These are phyloP conservation scores for Trichechus manatus DNA, from an alignment of 2,113 vertebrate species.

Conservation along the genomic window DNA sequence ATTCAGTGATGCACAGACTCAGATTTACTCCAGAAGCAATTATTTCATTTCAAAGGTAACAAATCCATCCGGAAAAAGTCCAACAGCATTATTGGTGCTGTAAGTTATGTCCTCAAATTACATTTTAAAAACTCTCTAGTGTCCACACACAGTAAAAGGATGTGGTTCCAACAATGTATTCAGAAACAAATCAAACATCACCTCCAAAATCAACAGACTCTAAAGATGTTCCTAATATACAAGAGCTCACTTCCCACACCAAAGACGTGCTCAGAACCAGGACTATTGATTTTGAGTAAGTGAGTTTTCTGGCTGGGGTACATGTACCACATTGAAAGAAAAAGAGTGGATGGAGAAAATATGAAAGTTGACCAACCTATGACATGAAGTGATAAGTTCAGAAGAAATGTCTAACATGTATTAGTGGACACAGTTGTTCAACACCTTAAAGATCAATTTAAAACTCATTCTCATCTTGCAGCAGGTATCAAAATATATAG, in stretches of 20 bases:
- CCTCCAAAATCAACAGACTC: constrained; percentile 52
- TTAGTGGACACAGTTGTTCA: constrained; percentile 61
- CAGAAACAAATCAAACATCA: constrained; percentile 60
- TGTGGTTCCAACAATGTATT: constrained; percentile 37
- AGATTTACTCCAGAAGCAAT: not conserved
- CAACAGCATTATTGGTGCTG: not conserved
- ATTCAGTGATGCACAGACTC: not conserved
- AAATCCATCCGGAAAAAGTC: constrained; percentile 4
- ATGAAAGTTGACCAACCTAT: constrained; percentile 69
- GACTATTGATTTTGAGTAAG: constrained; percentile 38
- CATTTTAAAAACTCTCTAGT: not conserved
- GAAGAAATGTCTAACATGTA: constrained; percentile 69
- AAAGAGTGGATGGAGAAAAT: constrained; percentile 50
- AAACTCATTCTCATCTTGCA: constrained; percentile 75
- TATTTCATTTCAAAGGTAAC: not conserved
- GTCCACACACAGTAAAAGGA: constrained; percentile 2
- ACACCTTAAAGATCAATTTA: constrained; percentile 80
- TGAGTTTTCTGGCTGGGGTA: constrained; percentile 43
- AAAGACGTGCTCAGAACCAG: not conserved
- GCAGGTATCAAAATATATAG: constrained; percentile 62
- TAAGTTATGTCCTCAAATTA: constrained; percentile 27
- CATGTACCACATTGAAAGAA: not conserved
- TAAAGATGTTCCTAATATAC: not conserved
- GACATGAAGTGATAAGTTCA: constrained; percentile 69
- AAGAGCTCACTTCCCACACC: constrained; percentile 1